Evolutionary conservation across 2,888 invertebrate species (phyloP), one percentile per base, ranked within the genome.

Genomic region (Drosophila affinis): DNA sequence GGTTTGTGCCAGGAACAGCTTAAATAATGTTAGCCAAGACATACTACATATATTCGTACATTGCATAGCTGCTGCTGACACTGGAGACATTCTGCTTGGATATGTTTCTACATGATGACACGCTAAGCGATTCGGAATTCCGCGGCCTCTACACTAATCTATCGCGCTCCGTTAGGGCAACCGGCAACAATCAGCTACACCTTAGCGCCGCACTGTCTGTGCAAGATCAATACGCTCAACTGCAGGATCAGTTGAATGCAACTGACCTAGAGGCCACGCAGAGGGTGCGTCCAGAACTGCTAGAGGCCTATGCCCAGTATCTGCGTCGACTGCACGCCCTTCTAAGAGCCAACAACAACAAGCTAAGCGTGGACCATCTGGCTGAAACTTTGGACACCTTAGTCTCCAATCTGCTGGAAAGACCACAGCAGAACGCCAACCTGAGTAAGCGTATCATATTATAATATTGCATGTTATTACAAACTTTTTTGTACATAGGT

Each of bases 21-120:
- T 39, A 7, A 7, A 39, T n/a, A 39, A 2, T 39, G 0, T 14
- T 39, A 6, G 6, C 2, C 12, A 34, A 34, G 12, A 34, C 34
- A 4, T 5, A 34, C 5, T 39, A n/a, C 6, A 39, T 39, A n/a
- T 39, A 3, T n/a, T 2, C n/a, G n/a, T 14, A 3, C 1, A 39
- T n/a, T n/a, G 14, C 39, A 7, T 39, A 88, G 87, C 14, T 88
- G 3, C 34, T 82, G 9, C 14, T 12, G 10, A 17, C 12, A 0
- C 45, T 83, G 9, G 88, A 83, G 54, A 47, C 3, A 3, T 58
- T 34, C 14, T 69, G 75, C 12, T n/a, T 82, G 1, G 32, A 63
- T 0, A 61, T 48, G 6, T 83, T 87, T 46, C 27, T 84, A 12
- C 10, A 57, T 1, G 81, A 87, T 46, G 53, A 76, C 1, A 62